Evolutionary conservation across 2,113 vertebrate species (phyloP).

Genomic region (Labeo catla): DNA sequence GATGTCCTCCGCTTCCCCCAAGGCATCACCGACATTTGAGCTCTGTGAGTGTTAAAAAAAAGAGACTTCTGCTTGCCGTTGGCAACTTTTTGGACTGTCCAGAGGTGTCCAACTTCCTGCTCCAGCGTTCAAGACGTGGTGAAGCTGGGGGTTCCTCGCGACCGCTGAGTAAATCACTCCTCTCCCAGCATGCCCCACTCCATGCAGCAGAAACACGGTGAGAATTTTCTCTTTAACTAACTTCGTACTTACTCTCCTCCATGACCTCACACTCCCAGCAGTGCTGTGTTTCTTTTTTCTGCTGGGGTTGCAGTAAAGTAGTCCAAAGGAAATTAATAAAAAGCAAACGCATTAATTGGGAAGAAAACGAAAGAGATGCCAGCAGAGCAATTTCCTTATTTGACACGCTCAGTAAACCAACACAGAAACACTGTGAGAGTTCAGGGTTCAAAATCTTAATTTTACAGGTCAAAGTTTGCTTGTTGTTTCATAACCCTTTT

Average conservation of each 20-base stretch:
- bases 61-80: conserved; percentile 3
- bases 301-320: conserved; percentile 24
- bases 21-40: conserved; percentile 49
- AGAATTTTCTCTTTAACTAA: conserved; percentile 51
- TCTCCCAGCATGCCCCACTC: conserved; percentile 77
- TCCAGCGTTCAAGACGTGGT: conserved; percentile 28
- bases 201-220: conserved; percentile 77
- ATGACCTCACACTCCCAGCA: not conserved
- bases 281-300: not conserved
- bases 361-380: conserved; percentile 10
- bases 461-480: not conserved
- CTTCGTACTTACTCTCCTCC: conserved; percentile 25
- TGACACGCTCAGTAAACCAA: conserved; percentile 1
- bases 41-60: conserved; percentile 43
- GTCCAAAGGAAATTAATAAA: conserved; percentile 23
- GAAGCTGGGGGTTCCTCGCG: conserved; percentile 51
- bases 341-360: conserved; percentile 35
- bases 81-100: conserved; percentile 49
- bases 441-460: not conserved
- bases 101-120: conserved; percentile 51
- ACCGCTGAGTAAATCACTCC: conserved; percentile 57
- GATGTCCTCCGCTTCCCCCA: conserved; percentile 46
- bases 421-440: not conserved
- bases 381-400: conserved; percentile 38
- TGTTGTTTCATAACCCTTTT: not conserved